A percentile compares a stretch with the other conserved stretches of the same genome.
phyloP scores from a whole-genome alignment of 2,888 invertebrate genomes.

The Branchellion lobata region DNA sequence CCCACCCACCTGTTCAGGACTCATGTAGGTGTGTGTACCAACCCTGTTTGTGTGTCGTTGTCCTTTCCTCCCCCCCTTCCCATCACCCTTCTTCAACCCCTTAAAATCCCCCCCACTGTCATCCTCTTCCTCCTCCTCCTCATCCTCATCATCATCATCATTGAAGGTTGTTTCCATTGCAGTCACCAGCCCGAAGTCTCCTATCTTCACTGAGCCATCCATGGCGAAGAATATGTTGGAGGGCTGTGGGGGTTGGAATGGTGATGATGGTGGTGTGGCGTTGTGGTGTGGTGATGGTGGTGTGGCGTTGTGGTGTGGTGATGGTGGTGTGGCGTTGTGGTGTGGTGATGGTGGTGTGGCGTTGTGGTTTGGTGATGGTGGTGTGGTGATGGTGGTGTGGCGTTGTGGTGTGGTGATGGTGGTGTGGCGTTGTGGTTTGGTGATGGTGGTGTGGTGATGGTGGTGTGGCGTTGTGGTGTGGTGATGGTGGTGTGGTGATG shows the following conservation, averaged over 20 bases:
- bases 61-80: neutral
- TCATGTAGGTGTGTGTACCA: constrained; percentile 95
- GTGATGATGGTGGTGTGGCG: neutral
- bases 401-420: too few species aligned
- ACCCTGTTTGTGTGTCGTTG: constrained; percentile 65
- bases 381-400: too few species aligned
- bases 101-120: neutral
- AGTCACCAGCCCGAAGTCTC: constrained; percentile 97
- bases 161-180: constrained; percentile 69
- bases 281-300: neutral
- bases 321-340: neutral
- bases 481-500: too few species aligned
- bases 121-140: constrained; percentile 23
- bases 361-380: neutral
- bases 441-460: too few species aligned
- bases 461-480: too few species aligned
- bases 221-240: constrained; percentile 89
- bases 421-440: too few species aligned
- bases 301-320: neutral
- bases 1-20: constrained; percentile 80
- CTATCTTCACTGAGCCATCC: constrained; percentile 87
- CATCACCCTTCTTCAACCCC: neutral
- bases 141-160: neutral
- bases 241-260: constrained; percentile 66
- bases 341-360: neutral